These are phyloP conservation scores for Raja brachyura DNA, from an alignment of 2,113 vertebrate species.

Conservation along the genomic window DNA sequence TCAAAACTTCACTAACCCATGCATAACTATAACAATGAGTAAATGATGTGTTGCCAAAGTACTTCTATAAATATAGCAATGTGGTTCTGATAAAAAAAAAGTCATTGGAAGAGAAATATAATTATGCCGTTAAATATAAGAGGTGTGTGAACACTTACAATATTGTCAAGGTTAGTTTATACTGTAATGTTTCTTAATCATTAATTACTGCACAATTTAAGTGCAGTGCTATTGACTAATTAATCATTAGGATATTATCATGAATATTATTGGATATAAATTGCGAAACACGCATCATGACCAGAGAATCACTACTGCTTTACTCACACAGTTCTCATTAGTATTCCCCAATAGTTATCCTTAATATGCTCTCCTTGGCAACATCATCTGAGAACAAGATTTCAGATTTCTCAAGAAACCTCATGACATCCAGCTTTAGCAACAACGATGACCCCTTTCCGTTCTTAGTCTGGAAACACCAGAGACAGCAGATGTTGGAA, in stretches of 20 bases:
- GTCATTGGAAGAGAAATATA: not conserved
- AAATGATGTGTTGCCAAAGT: not conserved
- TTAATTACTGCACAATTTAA: slow-evolving; percentile 29
- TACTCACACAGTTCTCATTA: not conserved
- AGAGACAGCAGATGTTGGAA: no score
- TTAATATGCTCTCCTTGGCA: not conserved
- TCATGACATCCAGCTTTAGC: not conserved
- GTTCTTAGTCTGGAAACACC: no score
- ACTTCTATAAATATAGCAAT: not conserved
- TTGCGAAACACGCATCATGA: not conserved
- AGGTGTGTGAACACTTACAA: not conserved
- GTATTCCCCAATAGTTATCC: not conserved
- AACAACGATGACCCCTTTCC: no score
- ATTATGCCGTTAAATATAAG: not conserved
- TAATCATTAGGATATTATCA: slow-evolving; percentile 13
- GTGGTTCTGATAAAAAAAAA: not conserved
- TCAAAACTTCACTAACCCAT: slow-evolving; percentile 9
- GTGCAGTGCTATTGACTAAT: not conserved
- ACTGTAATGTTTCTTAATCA: slow-evolving; percentile 12
- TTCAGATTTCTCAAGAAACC: not conserved
- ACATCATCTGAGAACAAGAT: not conserved
- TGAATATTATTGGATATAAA: slow-evolving; percentile 1
- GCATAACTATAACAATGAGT: not conserved
- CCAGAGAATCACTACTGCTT: no score
- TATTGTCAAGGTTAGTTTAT: slow-evolving; percentile 6